Evolutionary conservation across 2,113 vertebrate species (phyloP).

Genomic region (Mobula birostris): DNA sequence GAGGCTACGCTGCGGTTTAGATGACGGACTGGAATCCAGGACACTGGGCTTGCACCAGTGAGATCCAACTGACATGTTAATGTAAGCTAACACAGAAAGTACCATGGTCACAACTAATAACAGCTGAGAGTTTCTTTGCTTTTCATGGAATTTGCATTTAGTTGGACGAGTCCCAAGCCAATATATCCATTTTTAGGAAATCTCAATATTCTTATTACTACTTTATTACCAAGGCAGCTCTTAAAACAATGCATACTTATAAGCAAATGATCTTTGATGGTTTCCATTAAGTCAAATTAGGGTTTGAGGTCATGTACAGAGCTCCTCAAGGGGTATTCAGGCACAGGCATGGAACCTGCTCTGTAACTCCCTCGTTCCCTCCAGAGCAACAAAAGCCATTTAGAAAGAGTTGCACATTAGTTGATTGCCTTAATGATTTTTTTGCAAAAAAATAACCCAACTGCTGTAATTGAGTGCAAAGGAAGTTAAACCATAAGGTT

Average conservation of each 20-base stretch:
- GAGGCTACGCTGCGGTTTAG: no score
- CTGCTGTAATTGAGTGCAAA: neutral
- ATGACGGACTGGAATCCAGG: no score
- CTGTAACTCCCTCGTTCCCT: neutral
- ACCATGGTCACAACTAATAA: neutral
- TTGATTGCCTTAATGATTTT: neutral
- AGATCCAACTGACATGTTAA: neutral
- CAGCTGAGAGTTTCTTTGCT: neutral
- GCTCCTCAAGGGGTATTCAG: neutral
- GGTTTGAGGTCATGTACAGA: neutral
- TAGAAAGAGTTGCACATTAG: neutral
- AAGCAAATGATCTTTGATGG: neutral
- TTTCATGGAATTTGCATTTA: neutral
- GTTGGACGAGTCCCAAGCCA: neutral
- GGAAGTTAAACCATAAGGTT: neutral
- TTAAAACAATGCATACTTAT: neutral
- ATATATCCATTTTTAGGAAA: neutral
- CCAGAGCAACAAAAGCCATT: neutral
- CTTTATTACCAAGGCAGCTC: neutral
- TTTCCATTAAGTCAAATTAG: neutral
- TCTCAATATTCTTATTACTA: no score
- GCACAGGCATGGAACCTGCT: neutral
- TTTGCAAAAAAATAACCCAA: neutral
- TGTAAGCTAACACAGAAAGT: neutral
- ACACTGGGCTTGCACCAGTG: no score